Evolutionary conservation across 2,113 vertebrate species (phyloP).

Genomic region (Tragulus kanchil): DNA sequence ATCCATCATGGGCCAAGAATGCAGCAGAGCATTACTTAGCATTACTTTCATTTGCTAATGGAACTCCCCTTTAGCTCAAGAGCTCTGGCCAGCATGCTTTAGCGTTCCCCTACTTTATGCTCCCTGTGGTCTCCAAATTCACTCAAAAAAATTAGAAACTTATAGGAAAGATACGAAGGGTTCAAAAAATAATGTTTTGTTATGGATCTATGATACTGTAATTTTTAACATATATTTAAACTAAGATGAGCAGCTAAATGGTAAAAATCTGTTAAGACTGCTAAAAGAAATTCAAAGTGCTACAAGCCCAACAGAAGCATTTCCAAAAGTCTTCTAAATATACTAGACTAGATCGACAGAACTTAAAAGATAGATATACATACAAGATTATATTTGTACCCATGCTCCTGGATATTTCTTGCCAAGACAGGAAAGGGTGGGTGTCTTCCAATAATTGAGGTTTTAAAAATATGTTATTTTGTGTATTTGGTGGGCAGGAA

Average conservation of each 20-base stretch:
- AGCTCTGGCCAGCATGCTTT: neutral
- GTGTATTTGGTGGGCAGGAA: neutral
- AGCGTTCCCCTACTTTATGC: neutral
- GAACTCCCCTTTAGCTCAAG: rapidly evolving
- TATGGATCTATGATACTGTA: neutral
- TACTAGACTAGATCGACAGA: neutral
- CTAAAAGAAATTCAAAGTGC: neutral
- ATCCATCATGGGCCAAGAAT: neutral
- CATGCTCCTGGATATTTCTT: neutral
- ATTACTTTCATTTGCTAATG: neutral
- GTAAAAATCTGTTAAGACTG: neutral
- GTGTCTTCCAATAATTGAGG: neutral
- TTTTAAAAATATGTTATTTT: neutral
- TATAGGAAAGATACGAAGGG: neutral
- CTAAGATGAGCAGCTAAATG: neutral
- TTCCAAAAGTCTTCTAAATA: neutral
- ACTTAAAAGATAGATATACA: neutral
- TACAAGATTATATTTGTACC: neutral
- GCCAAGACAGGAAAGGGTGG: neutral
- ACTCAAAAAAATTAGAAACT: neutral
- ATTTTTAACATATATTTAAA: neutral
- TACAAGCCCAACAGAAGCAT: neutral
- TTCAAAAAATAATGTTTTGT: neutral
- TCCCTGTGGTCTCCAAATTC: neutral
- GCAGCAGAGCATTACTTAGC: rapidly evolving